Conservation (phyloP, 2,113 vertebrate genomes). For the Eurypyga helias region DNA sequence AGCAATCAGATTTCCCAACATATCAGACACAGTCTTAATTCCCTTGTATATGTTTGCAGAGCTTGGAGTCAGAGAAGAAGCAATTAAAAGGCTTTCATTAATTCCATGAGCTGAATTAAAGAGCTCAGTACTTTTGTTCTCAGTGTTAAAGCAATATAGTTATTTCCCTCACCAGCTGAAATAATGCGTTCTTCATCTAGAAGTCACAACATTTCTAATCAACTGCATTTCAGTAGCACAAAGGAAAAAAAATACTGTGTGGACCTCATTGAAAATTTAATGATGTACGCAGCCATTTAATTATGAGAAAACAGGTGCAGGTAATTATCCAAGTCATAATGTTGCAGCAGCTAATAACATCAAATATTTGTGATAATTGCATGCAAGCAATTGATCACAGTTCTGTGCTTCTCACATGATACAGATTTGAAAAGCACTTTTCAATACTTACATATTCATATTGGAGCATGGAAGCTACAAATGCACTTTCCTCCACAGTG, state of each 20-base stretch:
- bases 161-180: slow-evolving; percentile 15
- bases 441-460: background rate
- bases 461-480: background rate
- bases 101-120: slow-evolving; percentile 25
- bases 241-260: background rate
- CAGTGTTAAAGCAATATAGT: background rate
- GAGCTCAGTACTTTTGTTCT: background rate
- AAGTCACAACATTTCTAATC: slow-evolving; percentile 45
- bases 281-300: slow-evolving; percentile 44
- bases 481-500: background rate
- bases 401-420: background rate
- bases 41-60: background rate
- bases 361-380: slow-evolving; percentile 62
- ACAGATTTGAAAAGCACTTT: background rate
- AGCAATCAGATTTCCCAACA: background rate
- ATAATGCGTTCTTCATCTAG: slow-evolving; percentile 19
- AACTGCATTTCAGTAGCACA: slow-evolving; percentile 27
- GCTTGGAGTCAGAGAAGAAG: background rate
- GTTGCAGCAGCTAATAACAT: slow-evolving; percentile 52
- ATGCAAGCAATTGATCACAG: slow-evolving; percentile 3
- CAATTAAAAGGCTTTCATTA: slow-evolving; percentile 44
- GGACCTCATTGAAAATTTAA: slow-evolving; percentile 43
- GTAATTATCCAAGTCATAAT: slow-evolving; percentile 58
- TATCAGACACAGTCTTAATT: background rate
- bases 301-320: slow-evolving; percentile 52